Conservation (phyloP, 1,140 invertebrate species). For the Tetraneura akinire region DNA sequence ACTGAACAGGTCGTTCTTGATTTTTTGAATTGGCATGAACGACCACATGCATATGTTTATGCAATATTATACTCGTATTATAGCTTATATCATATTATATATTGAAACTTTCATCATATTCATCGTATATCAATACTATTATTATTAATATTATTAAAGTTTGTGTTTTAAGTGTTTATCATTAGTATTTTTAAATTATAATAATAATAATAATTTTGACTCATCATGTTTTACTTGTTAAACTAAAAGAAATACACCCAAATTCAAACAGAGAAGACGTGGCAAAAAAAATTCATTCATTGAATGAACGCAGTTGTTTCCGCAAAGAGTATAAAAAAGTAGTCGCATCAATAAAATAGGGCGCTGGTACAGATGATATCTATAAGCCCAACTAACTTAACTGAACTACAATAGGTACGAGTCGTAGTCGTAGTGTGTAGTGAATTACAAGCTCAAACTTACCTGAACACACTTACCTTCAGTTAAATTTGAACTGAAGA, state of each 20-base stretch:
- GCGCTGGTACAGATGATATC: not conserved
- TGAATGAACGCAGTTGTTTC: not conserved
- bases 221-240: not conserved
- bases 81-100: not conserved
- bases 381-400: no score
- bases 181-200: not conserved
- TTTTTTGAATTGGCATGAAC: no score
- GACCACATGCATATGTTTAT: not conserved
- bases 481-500: no score
- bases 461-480: no score
- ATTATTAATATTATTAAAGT: not conserved
- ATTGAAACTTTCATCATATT: no score
- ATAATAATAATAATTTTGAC: not conserved
- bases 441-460: no score
- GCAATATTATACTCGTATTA: not conserved
- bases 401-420: no score
- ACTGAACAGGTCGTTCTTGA: not conserved
- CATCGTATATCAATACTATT: no score
- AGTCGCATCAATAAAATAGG: not conserved
- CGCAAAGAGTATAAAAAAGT: not conserved
- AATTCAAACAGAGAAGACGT: not conserved
- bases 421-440: no score
- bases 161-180: not conserved
- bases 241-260: conserved; percentile 1
- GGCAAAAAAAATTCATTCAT: not conserved